Base-by-base conservation (phyloP, 2,113 vertebrate genomes). In the Sinocyclocheilus maitianheensis region DNA sequence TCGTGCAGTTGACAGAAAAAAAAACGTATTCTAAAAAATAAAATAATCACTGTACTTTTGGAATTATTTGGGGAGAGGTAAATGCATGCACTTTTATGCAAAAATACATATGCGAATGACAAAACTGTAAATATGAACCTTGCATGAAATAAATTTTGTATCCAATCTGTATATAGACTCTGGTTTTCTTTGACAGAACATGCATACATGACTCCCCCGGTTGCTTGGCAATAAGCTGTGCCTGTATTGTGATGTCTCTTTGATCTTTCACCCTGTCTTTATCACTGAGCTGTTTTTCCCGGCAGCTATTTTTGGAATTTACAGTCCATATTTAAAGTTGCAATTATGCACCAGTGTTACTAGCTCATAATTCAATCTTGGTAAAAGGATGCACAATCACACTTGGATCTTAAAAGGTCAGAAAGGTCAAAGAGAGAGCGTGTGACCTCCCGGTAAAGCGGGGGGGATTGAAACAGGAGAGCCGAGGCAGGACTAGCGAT, bases 91-190 rank as follows among this genome's bases (percentile, higher is more conserved):
- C 94, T 97, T 97, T 98, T 98, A 98, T 99, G 97, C 97, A 98
- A 97, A 90, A 97, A 69, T 87, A 93, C 91, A 89, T 93, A 94
- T 94, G 93, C 88, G 91, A 94, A 93, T 91, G 85, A 90, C 71
- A 46, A 92, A 93, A 92, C 93, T 82, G 92, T 94, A 94, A 92
- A 94, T 93, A 96, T 92, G 93, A 96, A 95, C 96, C 94, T 93
- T 98, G 97, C 98, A 99, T 99, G 98, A 97, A 99, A 99, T 98
- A 98, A 98, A 99, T 98, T 97, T 98, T 98, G 94, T 98, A 97
- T 90, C 92, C 93, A 95, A 95, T 75, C 88, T 92, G 92, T 71
- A 86, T 93, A 93, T 93, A 94, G 94, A 93, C 93, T 95, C 91
- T 90, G 92, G 94, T 94, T 88, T 95, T 94, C 83, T 94, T 94